phyloP scores from a whole-genome alignment of 2,113 vertebrate genomes.

The Acanthisitta chloris region DNA sequence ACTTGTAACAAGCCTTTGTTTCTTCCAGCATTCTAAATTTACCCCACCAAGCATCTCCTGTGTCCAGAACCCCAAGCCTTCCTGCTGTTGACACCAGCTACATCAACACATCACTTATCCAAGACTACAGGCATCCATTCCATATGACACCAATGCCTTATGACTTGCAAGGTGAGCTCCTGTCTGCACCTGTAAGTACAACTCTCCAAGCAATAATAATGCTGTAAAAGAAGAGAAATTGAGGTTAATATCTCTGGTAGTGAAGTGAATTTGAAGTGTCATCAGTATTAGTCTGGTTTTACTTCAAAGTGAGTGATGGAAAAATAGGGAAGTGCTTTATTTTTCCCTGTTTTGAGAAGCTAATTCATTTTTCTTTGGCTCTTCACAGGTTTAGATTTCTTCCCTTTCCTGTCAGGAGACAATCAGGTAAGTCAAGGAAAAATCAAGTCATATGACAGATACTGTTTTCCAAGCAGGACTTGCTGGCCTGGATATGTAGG shows the following conservation, averaged over 20 bases:
- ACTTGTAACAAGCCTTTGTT: not conserved
- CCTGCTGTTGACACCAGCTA: constrained; percentile 92
- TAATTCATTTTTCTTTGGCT: constrained; percentile 29
- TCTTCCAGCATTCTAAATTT: constrained; percentile 84
- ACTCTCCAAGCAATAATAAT: not conserved
- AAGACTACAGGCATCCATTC: constrained; percentile 96
- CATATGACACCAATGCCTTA: constrained; percentile 89
- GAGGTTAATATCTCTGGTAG: fast-evolving
- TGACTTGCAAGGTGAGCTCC: constrained; percentile 87
- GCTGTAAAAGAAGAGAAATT: fast-evolving
- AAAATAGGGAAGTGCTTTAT: not conserved
- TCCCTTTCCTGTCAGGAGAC: constrained; percentile 97
- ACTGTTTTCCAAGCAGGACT: not conserved
- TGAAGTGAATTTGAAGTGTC: not conserved
- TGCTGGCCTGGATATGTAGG: not conserved
- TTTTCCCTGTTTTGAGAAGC: not conserved
- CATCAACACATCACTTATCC: constrained; percentile 93
- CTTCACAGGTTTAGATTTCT: constrained; percentile 92
- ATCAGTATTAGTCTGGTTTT: not conserved
- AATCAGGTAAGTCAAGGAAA: constrained; percentile 86
- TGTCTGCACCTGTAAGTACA: not conserved
- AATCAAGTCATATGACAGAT: not conserved
- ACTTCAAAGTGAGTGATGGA: not conserved
- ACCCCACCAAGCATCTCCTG: constrained; percentile 91
- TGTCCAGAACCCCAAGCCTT: constrained; percentile 93